Conservation (phyloP, 1,140 invertebrate species). For the Maconellicoccus hirsutus region DNA sequence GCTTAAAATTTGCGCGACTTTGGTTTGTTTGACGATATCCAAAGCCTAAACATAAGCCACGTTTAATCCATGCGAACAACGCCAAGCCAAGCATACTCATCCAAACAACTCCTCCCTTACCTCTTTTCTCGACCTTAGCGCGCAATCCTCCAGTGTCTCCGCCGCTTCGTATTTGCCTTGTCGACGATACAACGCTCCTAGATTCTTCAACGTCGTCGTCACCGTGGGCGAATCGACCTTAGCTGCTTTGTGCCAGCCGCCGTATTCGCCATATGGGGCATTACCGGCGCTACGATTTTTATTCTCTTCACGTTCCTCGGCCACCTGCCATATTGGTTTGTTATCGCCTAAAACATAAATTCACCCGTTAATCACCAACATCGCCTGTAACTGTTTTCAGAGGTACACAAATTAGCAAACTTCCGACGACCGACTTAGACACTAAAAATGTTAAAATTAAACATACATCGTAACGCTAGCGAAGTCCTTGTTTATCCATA, state of each 20-base stretch:
- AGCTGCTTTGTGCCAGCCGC: slow-evolving; percentile 96
- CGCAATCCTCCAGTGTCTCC: slow-evolving; percentile 96
- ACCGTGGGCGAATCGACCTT: slow-evolving; percentile 97
- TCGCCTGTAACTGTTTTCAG: slow-evolving; percentile 1
- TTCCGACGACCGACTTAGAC: too few relatives aligned
- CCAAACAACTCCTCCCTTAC: slow-evolving; percentile 42
- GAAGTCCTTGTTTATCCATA: too few relatives aligned
- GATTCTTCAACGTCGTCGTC: slow-evolving; percentile 91
- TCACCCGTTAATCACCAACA: background rate
- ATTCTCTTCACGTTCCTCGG: slow-evolving; percentile 92
- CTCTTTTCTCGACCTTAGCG: slow-evolving; percentile 84
- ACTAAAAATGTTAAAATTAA: too few relatives aligned
- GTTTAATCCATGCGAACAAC: too few relatives aligned
- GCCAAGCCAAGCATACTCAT: too few relatives aligned
- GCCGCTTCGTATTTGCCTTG: slow-evolving; percentile 94
- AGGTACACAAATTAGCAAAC: background rate
- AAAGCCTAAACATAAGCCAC: slow-evolving; percentile 46
- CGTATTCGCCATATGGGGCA: slow-evolving; percentile 84
- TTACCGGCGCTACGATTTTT: slow-evolving; percentile 85
- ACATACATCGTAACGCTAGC: too few relatives aligned
- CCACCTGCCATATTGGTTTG: slow-evolving; percentile 99
- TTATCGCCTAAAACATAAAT: slow-evolving; percentile 60
- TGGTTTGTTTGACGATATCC: slow-evolving; percentile 80
- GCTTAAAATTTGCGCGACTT: slow-evolving; percentile 57
- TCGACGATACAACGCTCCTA: slow-evolving; percentile 90